Evolutionary conservation across 2,113 vertebrate species (phyloP).

Genomic region (Ctenodactylus gundi): DNA sequence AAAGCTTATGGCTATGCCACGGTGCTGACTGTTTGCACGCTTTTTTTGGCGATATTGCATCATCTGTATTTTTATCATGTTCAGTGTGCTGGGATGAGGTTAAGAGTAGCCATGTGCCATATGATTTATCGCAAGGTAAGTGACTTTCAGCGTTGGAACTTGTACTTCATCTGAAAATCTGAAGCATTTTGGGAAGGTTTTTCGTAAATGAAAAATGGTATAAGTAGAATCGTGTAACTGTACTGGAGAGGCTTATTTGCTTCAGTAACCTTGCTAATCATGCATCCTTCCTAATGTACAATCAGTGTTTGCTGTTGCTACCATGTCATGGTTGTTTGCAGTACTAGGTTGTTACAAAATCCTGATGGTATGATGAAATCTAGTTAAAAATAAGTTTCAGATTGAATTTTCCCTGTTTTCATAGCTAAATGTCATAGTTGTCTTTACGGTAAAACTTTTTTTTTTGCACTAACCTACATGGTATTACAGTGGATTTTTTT

Average conservation of each 20-base stretch:
- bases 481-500: too few species aligned
- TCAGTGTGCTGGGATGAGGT: conserved; percentile 91
- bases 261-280: background rate
- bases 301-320: background rate
- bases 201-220: background rate
- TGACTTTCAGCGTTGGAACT: accelerated
- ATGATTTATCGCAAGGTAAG: conserved; percentile 96
- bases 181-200: background rate
- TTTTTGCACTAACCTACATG: too few species aligned
- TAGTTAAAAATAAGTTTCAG: background rate
- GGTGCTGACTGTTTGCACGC: conserved; percentile 83
- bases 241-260: background rate
- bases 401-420: background rate
- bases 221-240: background rate
- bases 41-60: conserved; percentile 87
- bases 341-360: background rate
- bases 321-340: background rate
- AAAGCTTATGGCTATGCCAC: conserved; percentile 83
- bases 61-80: conserved; percentile 94
- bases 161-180: background rate
- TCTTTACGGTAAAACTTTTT: background rate
- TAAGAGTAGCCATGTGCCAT: conserved; percentile 94
- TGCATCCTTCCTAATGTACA: background rate
- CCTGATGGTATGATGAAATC: background rate
- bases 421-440: background rate